phyloP scores from a whole-genome alignment of 2,888 invertebrate species.

The Epirrhoe alternata region DNA sequence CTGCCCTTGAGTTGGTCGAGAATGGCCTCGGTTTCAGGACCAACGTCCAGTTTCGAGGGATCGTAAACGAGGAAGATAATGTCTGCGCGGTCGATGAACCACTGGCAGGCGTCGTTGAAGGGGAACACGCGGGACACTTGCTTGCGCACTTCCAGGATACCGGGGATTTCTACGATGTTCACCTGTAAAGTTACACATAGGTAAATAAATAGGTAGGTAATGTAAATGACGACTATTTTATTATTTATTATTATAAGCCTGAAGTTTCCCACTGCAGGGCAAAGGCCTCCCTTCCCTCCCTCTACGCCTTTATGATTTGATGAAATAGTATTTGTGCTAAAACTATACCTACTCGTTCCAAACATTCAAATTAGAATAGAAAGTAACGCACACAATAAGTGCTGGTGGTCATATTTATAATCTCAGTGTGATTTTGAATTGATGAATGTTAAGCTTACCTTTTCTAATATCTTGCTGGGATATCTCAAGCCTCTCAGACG shows the following conservation, averaged over 20 bases:
- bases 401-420: too few species aligned
- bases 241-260: too few species aligned
- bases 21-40: conserved; percentile 97
- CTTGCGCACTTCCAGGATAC: conserved; percentile 96
- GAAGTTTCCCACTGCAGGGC: too few species aligned
- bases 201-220: neutral
- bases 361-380: too few species aligned
- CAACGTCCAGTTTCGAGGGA: conserved; percentile 97
- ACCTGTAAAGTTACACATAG: conserved; percentile 84
- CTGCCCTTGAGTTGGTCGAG: conserved; percentile 97
- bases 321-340: too few species aligned
- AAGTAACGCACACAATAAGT: too few species aligned
- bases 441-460: conserved; percentile 80
- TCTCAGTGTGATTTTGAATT: too few species aligned
- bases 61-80: conserved; percentile 98
- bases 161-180: conserved; percentile 98
- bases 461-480: conserved; percentile 93
- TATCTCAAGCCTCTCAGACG: conserved; percentile 92
- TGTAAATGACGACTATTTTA: neutral
- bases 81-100: conserved; percentile 98
- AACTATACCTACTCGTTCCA: too few species aligned
- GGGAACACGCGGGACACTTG: conserved; percentile 97
- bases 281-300: too few species aligned
- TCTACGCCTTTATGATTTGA: too few species aligned
- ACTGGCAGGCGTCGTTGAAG: conserved; percentile 98